Evolutionary conservation across 2,888 invertebrate species (phyloP).

Genomic region (Pelosia muscerda): DNA sequence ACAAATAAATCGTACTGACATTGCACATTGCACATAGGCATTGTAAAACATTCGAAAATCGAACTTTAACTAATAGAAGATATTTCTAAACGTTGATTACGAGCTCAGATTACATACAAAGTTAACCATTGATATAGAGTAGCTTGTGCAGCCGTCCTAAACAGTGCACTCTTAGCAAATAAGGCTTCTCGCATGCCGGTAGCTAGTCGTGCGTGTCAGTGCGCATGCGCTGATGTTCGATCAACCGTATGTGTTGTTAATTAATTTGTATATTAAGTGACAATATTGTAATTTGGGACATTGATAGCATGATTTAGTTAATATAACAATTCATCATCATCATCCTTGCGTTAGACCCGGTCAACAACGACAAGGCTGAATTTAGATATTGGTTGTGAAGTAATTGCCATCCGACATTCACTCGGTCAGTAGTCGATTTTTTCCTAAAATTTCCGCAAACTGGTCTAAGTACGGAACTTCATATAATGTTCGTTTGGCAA

Average conservation of each 20-base stretch:
- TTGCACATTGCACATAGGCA: neutral
- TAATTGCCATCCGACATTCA: too few relatives aligned
- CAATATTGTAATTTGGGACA: conserved; percentile 10
- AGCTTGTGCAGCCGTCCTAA: conserved; percentile 8
- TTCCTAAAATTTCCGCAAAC: too few relatives aligned
- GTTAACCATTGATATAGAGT: conserved; percentile 2
- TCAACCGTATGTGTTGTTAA: conserved; percentile 44
- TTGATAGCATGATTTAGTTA: neutral
- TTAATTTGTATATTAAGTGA: conserved; percentile 43
- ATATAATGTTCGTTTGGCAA: too few relatives aligned
- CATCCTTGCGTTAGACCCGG: too few relatives aligned
- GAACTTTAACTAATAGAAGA: neutral
- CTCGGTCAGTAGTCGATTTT: too few relatives aligned
- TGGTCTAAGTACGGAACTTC: too few relatives aligned
- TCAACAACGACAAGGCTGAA: too few relatives aligned
- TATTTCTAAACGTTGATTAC: conserved; percentile 8
- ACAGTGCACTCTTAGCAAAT: conserved; percentile 21
- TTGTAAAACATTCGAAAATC: neutral
- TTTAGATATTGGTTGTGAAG: too few relatives aligned
- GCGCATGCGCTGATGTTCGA: conserved; percentile 49
- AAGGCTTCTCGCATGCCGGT: conserved; percentile 56
- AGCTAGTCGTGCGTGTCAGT: conserved; percentile 66
- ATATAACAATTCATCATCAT: neutral
- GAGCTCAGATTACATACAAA: neutral
- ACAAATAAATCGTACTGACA: too few relatives aligned